Evolutionary conservation across 2,797 vertebrate genomes (phyloP), one percentile per base, ranked within the genome.

Genomic region (Bradypodion ventrale): DNA sequence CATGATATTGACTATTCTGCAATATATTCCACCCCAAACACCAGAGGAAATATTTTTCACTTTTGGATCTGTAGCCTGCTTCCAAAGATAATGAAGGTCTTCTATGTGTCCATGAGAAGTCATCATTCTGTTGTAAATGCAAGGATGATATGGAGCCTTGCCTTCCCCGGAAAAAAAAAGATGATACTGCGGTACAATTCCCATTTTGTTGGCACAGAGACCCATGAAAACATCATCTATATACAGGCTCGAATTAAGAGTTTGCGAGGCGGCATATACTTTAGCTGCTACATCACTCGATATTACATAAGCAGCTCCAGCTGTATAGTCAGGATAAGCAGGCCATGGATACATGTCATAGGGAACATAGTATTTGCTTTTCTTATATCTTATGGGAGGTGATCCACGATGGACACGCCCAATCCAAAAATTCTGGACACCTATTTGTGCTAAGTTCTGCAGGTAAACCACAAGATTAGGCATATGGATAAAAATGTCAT

Each of bases 221-320:
- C 98, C 98, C 98, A 99, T 98, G 94, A 98, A 99, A 91, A 99
- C 98, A 44, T 99, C 98, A 2, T 99, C 98, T 37, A 99, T 99
- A 90, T 99, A 98, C 76, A 99, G 93, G 49, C 97, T 98, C 7
- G 97, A 95, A 85, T 98, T 98, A 35, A 99, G 94, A 12, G 95
- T 93, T 92, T 96, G 87, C 2, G 97, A 97, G 2, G 97, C 98
- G 52, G 94, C 93, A 59, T 98, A 97, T 82, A 99, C 96, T 95
- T 98, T 99, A 78, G 94, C 93, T 0, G 96, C 97, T 56, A 98
- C 98, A 0, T 98, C 97, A 5, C 86, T 89, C 2, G 98, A 99
- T 84, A 99, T 94, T 42, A 99, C 96, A 2, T 98, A 99, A 0
- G 96, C 98, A 0, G 97, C 97, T 16, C 98, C 98, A 1, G 98